Base-by-base conservation (phyloP, 2,888 invertebrate genomes). In the Lasioglossum lativentre region DNA sequence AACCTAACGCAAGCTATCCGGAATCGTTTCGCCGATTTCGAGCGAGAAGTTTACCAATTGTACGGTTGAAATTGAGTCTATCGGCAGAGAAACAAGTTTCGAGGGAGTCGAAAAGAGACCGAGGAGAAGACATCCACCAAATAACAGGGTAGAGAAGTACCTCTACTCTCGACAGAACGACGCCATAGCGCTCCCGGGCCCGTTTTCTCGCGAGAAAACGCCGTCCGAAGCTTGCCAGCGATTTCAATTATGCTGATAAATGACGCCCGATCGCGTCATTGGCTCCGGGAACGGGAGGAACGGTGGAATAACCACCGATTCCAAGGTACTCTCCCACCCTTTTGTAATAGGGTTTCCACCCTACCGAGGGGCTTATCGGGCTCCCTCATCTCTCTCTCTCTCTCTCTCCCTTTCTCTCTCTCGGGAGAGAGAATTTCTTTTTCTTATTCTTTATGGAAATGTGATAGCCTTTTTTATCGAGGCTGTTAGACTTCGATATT, bases 181-280 rank as follows among this genome's bases (percentile, higher is more conserved):
- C 76, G 74, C 74, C 78, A 8, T 63, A 68, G 59, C n/a, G 45
- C 40, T 81, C 38, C 23, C 5, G 34, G 66, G 27, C 27, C 34
- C 42, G 56, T 73, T 76, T 68, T 76, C 73, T 42, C 42, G 40
- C 34, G 38, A 30, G 66, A n/a, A 12, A 72, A 72, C 59, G 56
- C 27, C 14, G 59, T 14, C n/a, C 47, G 38, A 47, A 52, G 34
- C 59, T 71, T 63, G 71, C 83, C 78, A 83, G 30, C 56, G 63
- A 75, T 72, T 73, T 79, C 73, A 70, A 79, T 83, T 79, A 83
- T 19, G 23, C 45, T 68, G 78, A 78, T 68, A 59, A 75, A 75
- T 14, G 75, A 66, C 40, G 23, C 27, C 14, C n/a, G 63, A n/a
- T 23, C 76, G 30, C 56, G 56, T 14, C 40, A 14, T 76, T 56